Conservation (phyloP, 2,888 invertebrate genomes). For the Venusia cambrica region DNA sequence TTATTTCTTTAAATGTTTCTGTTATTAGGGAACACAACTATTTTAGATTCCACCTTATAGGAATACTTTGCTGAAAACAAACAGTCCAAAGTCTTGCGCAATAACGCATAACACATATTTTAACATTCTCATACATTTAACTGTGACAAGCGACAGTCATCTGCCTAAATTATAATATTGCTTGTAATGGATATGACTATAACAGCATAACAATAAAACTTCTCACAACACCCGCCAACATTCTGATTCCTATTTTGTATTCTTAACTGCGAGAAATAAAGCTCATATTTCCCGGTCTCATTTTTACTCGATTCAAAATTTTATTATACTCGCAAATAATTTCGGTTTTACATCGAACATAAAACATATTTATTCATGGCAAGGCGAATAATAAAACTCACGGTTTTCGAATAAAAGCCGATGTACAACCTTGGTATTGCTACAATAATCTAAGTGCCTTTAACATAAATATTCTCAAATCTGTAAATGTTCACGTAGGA, state of each 20-base stretch:
- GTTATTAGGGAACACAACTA: too few species aligned
- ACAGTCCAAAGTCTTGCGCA: too few species aligned
- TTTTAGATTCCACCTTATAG: too few species aligned
- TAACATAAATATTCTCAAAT: too few species aligned
- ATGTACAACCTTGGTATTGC: conserved; percentile 29
- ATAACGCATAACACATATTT: too few species aligned
- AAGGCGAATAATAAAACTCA: conserved; percentile 32
- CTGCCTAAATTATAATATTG: conserved; percentile 11
- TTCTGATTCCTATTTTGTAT: conserved; percentile 1
- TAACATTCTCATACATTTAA: too few species aligned
- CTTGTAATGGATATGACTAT: conserved; percentile 6
- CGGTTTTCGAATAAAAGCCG: conserved; percentile 33
- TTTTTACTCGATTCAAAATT: conserved; percentile 22
- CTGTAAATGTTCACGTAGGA: too few species aligned
- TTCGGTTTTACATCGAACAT: conserved; percentile 33
- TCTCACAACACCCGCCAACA: conserved; percentile 1
- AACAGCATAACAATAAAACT: conserved; percentile 26
- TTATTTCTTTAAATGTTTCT: too few species aligned
- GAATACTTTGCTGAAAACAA: too few species aligned
- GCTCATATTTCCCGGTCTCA: conserved; percentile 1
- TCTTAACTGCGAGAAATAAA: background rate
- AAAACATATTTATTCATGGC: conserved; percentile 36
- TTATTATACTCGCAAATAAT: conserved; percentile 33
- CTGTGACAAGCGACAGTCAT: background rate
- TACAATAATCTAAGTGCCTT: too few species aligned